phyloP scores from a whole-genome alignment of 2,888 invertebrate genomes.

The Lochmaea crataegi region DNA sequence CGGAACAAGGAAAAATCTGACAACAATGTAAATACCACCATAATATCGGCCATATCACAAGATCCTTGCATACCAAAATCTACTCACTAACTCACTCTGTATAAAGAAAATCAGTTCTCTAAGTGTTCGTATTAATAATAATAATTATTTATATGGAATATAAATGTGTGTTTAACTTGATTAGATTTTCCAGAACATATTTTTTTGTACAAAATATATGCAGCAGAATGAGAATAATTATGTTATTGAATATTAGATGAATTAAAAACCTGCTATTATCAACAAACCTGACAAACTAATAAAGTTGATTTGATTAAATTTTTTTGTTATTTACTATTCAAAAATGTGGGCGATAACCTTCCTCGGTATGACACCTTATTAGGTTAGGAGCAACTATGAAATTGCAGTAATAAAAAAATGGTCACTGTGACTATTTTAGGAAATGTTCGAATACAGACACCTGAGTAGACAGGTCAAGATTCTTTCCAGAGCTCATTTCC shows the following conservation, averaged over 20 bases:
- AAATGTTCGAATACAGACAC: constrained; percentile 7
- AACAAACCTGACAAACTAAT: constrained; percentile 11
- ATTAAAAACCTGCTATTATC: constrained; percentile 5
- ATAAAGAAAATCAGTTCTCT: too few species aligned
- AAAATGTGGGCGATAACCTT: constrained; percentile 25
- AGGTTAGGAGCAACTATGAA: constrained; percentile 4
- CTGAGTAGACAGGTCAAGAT: constrained; percentile 6
- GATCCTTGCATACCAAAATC: too few species aligned
- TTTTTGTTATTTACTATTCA: constrained; percentile 27
- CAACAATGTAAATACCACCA: too few species aligned
- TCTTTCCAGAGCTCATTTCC: not conserved
- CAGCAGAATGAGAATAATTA: constrained; percentile 3
- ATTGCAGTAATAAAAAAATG: constrained; percentile 17
- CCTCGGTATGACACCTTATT: constrained; percentile 18
- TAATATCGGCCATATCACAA: too few species aligned
- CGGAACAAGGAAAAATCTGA: too few species aligned
- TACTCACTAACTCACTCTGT: too few species aligned
- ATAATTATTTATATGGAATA: not conserved
- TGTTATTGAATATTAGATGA: not conserved
- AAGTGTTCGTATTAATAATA: too few species aligned
- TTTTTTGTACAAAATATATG: not conserved
- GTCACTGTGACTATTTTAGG: constrained; percentile 11
- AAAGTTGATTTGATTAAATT: constrained; percentile 23
- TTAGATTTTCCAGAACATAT: not conserved
- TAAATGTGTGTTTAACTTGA: not conserved